Evolutionary conservation across 2,888 invertebrate genomes (phyloP).

Genomic region (Diachrysia chrysitis): DNA sequence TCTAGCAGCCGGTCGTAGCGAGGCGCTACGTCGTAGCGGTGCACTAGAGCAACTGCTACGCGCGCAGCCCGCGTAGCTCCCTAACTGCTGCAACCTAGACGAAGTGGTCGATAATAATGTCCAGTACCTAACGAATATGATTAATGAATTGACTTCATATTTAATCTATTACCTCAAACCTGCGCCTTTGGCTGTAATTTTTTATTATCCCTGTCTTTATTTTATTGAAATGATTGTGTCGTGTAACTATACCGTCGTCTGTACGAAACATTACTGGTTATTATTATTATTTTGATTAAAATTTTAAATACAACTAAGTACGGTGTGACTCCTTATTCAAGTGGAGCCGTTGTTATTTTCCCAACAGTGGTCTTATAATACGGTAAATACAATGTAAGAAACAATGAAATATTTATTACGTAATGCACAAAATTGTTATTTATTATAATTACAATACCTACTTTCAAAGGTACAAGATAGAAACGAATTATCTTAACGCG

Average conservation of each 20-base stretch:
- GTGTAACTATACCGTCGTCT: constrained; percentile 78
- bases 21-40: constrained; percentile 57
- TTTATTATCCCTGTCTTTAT: constrained; percentile 87
- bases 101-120: constrained; percentile 81
- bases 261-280: constrained; percentile 80
- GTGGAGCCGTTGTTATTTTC: constrained; percentile 78
- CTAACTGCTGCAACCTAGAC: constrained; percentile 75
- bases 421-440: constrained; percentile 89
- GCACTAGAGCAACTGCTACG: constrained; percentile 59
- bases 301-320: constrained; percentile 87
- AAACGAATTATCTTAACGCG: constrained; percentile 88
- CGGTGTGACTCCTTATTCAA: constrained; percentile 80
- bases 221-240: constrained; percentile 85
- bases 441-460: constrained; percentile 89
- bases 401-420: constrained; percentile 88
- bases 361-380: constrained; percentile 87
- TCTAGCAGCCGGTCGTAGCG: constrained; percentile 60
- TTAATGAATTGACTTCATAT: constrained; percentile 89
- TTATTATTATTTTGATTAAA: constrained; percentile 83
- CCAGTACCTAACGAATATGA: constrained; percentile 87
- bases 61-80: constrained; percentile 64
- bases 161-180: constrained; percentile 88
- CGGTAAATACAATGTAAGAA: constrained; percentile 88
- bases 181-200: constrained; percentile 86
- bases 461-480: constrained; percentile 88